Percentiles rank a stretch among this genome's conserved stretches.
These are phyloP conservation scores for Portevinia maculata DNA, from an alignment of 2,888 invertebrate genomes.

Conservation along the genomic window DNA sequence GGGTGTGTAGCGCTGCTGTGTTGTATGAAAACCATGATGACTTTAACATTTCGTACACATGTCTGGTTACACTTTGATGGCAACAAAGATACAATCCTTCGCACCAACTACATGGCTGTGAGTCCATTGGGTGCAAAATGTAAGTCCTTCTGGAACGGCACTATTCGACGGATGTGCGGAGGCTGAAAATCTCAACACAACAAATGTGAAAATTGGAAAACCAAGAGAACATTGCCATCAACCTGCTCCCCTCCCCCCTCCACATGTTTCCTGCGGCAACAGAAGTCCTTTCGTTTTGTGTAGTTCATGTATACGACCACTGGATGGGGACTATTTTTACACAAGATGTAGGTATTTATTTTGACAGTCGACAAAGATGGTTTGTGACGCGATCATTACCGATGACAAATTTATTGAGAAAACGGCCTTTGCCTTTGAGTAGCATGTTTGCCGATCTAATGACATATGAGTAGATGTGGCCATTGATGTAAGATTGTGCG, in stretches of 20 bases:
- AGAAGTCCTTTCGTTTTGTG: slow-evolving; percentile 25
- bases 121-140: slow-evolving; percentile 48
- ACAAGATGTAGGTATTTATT: slow-evolving; percentile 38
- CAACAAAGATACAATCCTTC: slow-evolving; percentile 67
- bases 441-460: neutral
- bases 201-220: slow-evolving; percentile 71
- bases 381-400: slow-evolving; percentile 56
- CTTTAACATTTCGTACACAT: slow-evolving; percentile 71
- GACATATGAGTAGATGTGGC: slow-evolving; percentile 1
- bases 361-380: slow-evolving; percentile 46
- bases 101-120: slow-evolving; percentile 21
- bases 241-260: neutral
- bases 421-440: slow-evolving; percentile 40
- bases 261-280: slow-evolving; percentile 42
- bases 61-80: slow-evolving; percentile 74
- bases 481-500: slow-evolving; percentile 19
- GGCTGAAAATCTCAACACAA: slow-evolving; percentile 67
- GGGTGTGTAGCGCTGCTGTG: neutral
- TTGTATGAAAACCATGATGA: slow-evolving; percentile 61
- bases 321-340: slow-evolving; percentile 40
- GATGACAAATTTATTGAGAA: slow-evolving; percentile 59
- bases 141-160: slow-evolving; percentile 53
- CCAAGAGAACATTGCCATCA: slow-evolving; percentile 54
- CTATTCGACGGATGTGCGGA: slow-evolving; percentile 53
- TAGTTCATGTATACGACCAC: neutral